Base-by-base conservation (phyloP, 1,140 invertebrate species). In the Choristoneura fumiferana region DNA sequence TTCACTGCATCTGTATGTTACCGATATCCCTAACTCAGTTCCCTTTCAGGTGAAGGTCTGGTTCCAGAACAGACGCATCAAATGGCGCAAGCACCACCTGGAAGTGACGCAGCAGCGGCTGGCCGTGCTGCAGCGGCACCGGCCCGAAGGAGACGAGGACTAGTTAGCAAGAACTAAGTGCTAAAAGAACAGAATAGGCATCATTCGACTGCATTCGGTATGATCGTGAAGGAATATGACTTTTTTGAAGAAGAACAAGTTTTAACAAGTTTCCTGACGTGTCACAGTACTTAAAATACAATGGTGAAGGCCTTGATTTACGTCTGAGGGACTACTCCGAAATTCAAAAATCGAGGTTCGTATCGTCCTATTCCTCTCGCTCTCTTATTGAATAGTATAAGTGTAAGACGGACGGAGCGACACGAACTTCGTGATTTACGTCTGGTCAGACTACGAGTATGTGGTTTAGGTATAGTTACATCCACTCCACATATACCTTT, bases 1-100 rank as follows among this genome's bases (percentile, higher is more conserved):
- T n/a, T n/a, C n/a, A n/a, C n/a, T n/a, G n/a, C n/a, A n/a, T n/a
- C n/a, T n/a, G n/a, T n/a, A n/a, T n/a, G n/a, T n/a, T n/a, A n/a
- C n/a, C n/a, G n/a, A n/a, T n/a, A n/a, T 29, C 22, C 22, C 22
- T 73, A 79, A 63, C 12, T 2, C 34, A 14, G 6, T 59, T 36
- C 43, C 9, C 56, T 78, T 82, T 1, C 92, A 97, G 92, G 96
- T 98, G 0, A 99, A 99, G 87, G 97, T 99, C 0, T 98, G 98
- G 97, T 99, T 98, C 81, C 98, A 98, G 89, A 99, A 99, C 84
- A 91, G 98, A 15, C 91, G 98, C 22, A 99, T 98, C 63, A 98
- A 98, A 91, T 98, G 97, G 97, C 91, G 97, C 14, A 98, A 98
- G 74, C 95, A 98, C 70, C 96, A 98, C 69, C 89, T 97, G 71